These are phyloP conservation scores for Corythornis madagascariensis DNA, from an alignment of 2,113 vertebrate genomes.

Conservation along the genomic window DNA sequence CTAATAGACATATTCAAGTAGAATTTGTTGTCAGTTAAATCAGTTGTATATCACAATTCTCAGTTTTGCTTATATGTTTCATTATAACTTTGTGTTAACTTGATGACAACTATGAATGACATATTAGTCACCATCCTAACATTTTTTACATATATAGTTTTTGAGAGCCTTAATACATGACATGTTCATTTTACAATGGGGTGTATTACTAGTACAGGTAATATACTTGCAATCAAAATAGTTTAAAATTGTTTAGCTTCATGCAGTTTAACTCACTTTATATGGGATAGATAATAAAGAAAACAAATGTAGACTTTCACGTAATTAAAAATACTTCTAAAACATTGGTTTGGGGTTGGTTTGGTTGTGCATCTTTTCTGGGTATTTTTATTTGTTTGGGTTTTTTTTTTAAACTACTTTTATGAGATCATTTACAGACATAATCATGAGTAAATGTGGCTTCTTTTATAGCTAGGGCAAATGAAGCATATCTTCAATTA, in stretches of 20 bases:
- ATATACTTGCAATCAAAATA: not conserved
- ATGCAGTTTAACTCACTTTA: not conserved
- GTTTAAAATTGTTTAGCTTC: not conserved
- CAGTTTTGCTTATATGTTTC: not conserved
- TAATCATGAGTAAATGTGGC: slow-evolving; percentile 76
- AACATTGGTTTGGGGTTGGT: not conserved
- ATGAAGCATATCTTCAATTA: slow-evolving; percentile 86
- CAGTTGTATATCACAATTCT: not conserved
- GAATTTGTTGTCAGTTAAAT: not conserved
- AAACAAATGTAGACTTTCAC: not conserved
- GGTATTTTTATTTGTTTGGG: not conserved
- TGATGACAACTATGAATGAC: not conserved
- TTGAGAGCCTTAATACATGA: not conserved
- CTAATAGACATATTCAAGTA: not conserved
- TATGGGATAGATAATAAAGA: not conserved
- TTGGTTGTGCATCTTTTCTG: not conserved
- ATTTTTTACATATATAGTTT: not conserved
- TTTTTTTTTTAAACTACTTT: slow-evolving; percentile 27
- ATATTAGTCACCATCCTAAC: not conserved
- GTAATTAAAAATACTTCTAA: slow-evolving; percentile 9
- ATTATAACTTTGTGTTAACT: not conserved
- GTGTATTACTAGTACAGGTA: not conserved
- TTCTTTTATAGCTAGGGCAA: slow-evolving; percentile 75
- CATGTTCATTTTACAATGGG: not conserved
- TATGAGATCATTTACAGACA: slow-evolving; percentile 77